Evolutionary conservation across 2,888 invertebrate species (phyloP), one percentile per base, ranked within the genome.

Genomic region (Ligdia adustata): DNA sequence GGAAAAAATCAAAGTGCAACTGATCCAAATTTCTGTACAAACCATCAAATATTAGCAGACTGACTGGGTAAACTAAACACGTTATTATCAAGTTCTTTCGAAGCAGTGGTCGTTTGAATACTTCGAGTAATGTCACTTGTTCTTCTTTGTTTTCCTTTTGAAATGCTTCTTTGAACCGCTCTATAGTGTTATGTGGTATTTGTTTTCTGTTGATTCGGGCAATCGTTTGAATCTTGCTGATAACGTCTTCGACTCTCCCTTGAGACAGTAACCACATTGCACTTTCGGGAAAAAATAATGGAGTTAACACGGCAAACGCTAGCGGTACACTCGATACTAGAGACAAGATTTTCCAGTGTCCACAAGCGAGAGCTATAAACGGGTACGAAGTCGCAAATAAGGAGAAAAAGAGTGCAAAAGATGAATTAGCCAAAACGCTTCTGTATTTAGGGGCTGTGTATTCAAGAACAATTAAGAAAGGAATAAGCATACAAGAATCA

Each of bases 381-480:
- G 82, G 82, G 5, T 80, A 48, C 3, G 60, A 26, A 12, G 70
- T 72, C 2, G 62, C 66, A 9, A 69, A 60, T 18, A 66, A 33
- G 12, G 72, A 63, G 46, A 77, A 82, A 60, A 80, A 82, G 31
- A 73, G 31, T 46, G 74, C 74, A 48, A 81, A 78, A 2, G 81
- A 57, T 40, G 72, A 43, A 48, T 79, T 81, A 1, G 78, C 63
- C 15, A 81, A 51, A 1, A 81, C 20, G n/a, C 77, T 73, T 58
- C 79, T 78, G 45, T 83, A 79, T 32, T 68, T 79, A 14, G 82
- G 82, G n/a, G 76, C 73, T 2, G 75, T 66, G 39, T 81, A 81
- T 61, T 83, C 82, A 15, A 83, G 58, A 13, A 78, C 68, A 1
- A 82, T 54, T 1, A 82, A 64, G 48, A 76, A 82, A 0, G 70